Conservation (phyloP, 2,888 invertebrate species). For the Leptinotarsa rubiginosa region DNA sequence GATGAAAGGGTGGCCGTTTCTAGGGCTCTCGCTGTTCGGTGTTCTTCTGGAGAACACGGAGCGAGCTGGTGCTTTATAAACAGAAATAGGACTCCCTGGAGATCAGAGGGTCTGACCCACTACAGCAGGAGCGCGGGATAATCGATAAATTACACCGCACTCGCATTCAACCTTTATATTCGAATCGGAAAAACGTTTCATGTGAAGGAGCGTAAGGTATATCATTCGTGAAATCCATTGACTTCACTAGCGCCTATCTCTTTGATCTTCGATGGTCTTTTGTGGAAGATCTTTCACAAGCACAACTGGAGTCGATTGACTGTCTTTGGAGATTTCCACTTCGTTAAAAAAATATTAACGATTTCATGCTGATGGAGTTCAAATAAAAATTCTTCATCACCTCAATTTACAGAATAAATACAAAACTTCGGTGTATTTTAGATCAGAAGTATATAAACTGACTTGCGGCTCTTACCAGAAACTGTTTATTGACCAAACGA, state of each 20-base stretch:
- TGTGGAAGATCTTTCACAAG: neutral
- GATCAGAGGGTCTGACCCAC: conserved; percentile 59
- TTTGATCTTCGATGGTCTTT: conserved; percentile 14
- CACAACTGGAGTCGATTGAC: neutral
- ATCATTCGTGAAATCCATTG: conserved; percentile 10
- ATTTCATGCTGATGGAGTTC: neutral
- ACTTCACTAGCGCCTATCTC: neutral
- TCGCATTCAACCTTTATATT: conserved; percentile 4
- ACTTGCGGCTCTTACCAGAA: no score
- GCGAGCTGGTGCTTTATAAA: conserved; percentile 57
- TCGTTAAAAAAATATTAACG: neutral
- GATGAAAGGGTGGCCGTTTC: conserved; percentile 48
- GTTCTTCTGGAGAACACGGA: conserved; percentile 58
- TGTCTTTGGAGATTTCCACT: neutral
- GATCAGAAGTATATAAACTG: no score
- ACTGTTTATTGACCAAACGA: no score
- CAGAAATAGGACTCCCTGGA: conserved; percentile 61
- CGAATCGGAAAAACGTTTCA: conserved; percentile 2
- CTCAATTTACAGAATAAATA: no score
- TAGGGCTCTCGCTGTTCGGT: conserved; percentile 51
- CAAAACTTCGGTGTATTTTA: no score
- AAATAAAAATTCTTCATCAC: neutral
- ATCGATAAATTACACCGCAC: conserved; percentile 58
- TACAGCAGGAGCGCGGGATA: conserved; percentile 49
- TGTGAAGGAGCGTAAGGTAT: conserved; percentile 7